phyloP scores from a whole-genome alignment of 2,113 vertebrate genomes.

The Elanoides forficatus region DNA sequence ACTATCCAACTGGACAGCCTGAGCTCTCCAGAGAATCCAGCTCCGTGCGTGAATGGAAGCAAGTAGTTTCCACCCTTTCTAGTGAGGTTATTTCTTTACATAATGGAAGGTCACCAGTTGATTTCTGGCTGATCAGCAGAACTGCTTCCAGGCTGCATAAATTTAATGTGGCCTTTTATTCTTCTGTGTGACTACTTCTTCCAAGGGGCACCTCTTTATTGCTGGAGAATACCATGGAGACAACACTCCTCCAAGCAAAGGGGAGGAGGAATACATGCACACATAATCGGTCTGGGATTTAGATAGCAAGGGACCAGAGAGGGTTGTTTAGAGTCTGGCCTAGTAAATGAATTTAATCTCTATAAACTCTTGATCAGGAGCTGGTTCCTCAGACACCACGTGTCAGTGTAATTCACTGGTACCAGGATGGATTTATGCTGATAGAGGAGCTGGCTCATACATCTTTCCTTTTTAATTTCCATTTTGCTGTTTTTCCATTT shows the following conservation, averaged over 20 bases:
- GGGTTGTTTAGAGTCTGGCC: background rate
- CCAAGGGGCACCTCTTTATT: background rate
- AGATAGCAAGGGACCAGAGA: background rate
- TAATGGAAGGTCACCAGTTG: background rate
- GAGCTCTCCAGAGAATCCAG: background rate
- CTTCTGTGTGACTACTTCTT: background rate
- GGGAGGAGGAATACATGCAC: background rate
- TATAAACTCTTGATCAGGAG: background rate
- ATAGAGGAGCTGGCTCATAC: background rate
- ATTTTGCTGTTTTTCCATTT: constrained; percentile 7
- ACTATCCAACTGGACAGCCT: background rate
- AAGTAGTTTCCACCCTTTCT: background rate
- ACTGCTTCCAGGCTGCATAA: background rate
- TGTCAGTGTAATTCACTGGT: background rate
- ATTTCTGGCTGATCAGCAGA: background rate
- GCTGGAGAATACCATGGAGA: background rate
- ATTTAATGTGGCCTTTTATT: background rate
- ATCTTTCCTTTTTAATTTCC: background rate
- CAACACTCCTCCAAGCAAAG: background rate
- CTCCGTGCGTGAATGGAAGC: background rate
- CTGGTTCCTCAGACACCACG: background rate
- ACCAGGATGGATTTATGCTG: background rate
- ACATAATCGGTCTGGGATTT: background rate
- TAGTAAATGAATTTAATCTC: background rate
- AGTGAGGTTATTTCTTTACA: background rate